phyloP scores from a whole-genome alignment of 2,113 vertebrate genomes.

The Callionymus lyra region DNA sequence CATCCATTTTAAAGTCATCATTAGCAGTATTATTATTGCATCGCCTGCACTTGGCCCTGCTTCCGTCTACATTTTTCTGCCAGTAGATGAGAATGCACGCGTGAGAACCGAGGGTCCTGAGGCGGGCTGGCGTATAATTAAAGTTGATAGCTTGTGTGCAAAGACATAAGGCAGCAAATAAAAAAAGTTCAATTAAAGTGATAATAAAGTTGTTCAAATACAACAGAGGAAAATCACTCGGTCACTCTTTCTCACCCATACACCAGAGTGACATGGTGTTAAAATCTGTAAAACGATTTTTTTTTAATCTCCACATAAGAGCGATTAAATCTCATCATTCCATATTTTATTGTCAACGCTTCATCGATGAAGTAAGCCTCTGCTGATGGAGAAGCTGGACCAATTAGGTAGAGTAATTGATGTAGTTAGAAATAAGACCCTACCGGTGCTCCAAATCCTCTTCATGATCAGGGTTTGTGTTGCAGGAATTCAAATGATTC shows the following conservation, averaged over 20 bases:
- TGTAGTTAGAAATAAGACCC: too few species aligned
- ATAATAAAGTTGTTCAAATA: conserved; percentile 21
- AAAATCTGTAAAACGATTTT: too few species aligned
- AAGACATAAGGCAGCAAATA: conserved; percentile 13
- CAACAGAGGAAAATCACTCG: not conserved
- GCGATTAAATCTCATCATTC: too few species aligned
- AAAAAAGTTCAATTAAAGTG: conserved; percentile 12
- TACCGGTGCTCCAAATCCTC: too few species aligned
- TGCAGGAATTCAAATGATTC: too few species aligned
- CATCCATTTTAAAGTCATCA: conserved; percentile 44
- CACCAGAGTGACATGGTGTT: too few species aligned
- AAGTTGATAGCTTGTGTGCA: not conserved
- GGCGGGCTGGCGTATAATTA: conserved; percentile 40
- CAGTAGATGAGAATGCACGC: conserved; percentile 40
- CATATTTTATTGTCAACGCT: too few species aligned
- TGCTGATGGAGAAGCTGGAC: too few species aligned
- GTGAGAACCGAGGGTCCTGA: conserved; percentile 28
- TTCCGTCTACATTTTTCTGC: conserved; percentile 33
- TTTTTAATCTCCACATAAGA: conserved; percentile 1
- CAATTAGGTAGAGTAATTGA: too few species aligned
- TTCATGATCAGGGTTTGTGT: too few species aligned
- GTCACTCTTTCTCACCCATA: too few species aligned
- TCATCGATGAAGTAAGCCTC: too few species aligned
- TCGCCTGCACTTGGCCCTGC: conserved; percentile 16
- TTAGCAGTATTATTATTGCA: conserved; percentile 51